Conservation (phyloP, 1,140 invertebrate species). For the Hypothenemus hampei region DNA sequence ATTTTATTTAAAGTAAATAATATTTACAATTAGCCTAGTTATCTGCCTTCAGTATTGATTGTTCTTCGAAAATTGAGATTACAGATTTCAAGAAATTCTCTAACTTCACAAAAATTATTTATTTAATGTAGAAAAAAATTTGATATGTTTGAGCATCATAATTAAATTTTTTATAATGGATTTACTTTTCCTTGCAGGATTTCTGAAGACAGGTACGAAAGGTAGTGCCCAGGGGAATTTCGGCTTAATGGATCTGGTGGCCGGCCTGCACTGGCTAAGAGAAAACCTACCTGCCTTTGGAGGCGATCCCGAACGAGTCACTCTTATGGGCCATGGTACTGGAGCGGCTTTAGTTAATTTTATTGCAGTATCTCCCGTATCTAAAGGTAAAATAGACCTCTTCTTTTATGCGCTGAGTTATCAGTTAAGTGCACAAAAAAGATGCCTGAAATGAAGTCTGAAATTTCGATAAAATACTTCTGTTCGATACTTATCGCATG, state of each 20-base stretch:
- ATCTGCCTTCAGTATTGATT: too few relatives aligned
- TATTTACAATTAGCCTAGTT: too few relatives aligned
- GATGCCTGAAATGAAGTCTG: constrained; percentile 2
- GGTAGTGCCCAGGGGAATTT: constrained; percentile 88
- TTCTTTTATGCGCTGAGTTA: constrained; percentile 7
- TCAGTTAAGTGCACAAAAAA: constrained; percentile 6
- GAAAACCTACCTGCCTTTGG: constrained; percentile 89
- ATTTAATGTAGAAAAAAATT: too few relatives aligned
- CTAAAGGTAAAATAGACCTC: constrained; percentile 63
- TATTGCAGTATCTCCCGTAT: constrained; percentile 87
- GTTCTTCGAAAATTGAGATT: too few relatives aligned
- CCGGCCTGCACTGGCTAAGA: constrained; percentile 87
- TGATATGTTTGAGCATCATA: too few relatives aligned
- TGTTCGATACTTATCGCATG: constrained; percentile 10
- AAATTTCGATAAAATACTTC: not conserved
- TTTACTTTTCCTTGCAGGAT: constrained; percentile 60
- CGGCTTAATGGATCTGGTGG: constrained; percentile 89
- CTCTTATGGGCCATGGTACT: constrained; percentile 87
- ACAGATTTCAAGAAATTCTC: too few relatives aligned
- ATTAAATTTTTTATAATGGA: too few relatives aligned
- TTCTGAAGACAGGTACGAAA: constrained; percentile 82
- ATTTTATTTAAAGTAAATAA: too few relatives aligned
- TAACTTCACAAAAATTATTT: too few relatives aligned
- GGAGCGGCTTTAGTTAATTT: constrained; percentile 92
- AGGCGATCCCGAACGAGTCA: constrained; percentile 81